Conservation (phyloP, 1,140 invertebrate genomes). For the Goniozus legneri region DNA sequence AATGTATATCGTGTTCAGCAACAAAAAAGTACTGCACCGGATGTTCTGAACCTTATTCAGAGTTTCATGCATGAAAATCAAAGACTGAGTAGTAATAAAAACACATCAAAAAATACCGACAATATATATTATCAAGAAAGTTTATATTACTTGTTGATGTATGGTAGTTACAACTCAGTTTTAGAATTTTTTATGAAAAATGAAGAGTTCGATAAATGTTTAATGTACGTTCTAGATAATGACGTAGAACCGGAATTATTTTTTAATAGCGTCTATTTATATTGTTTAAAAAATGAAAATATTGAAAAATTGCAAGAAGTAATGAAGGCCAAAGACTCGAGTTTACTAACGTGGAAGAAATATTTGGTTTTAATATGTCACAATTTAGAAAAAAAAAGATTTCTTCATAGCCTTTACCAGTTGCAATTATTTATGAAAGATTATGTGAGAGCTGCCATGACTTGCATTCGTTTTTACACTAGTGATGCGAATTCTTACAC, state of each 20-base stretch:
- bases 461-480: constrained; percentile 69
- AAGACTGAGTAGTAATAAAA: constrained; percentile 35
- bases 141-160: constrained; percentile 68
- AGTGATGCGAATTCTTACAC: constrained; percentile 56
- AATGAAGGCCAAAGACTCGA: constrained; percentile 62
- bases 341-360: constrained; percentile 63
- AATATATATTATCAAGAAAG: constrained; percentile 66
- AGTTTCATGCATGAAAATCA: constrained; percentile 46
- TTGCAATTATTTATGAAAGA: constrained; percentile 67
- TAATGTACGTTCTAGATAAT: constrained; percentile 64
- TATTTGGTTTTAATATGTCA: constrained; percentile 66
- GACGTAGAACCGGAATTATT: constrained; percentile 65
- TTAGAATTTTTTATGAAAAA: constrained; percentile 69
- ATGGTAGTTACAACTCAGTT: constrained; percentile 66
- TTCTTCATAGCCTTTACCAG: constrained; percentile 65
- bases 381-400: constrained; percentile 62
- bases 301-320: constrained; percentile 59
- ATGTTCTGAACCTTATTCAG: constrained; percentile 48
- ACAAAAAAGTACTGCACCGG: constrained; percentile 37
- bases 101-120: constrained; percentile 9
- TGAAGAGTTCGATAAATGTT: constrained; percentile 58
- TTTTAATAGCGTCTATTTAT: constrained; percentile 66
- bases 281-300: constrained; percentile 62
- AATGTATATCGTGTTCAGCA: constrained; percentile 34
- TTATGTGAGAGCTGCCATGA: constrained; percentile 68